A percentile compares a stretch with the other conserved stretches of the same genome.
phyloP scores from a whole-genome alignment of 2,113 vertebrate genomes.

The Anhinga rufa region DNA sequence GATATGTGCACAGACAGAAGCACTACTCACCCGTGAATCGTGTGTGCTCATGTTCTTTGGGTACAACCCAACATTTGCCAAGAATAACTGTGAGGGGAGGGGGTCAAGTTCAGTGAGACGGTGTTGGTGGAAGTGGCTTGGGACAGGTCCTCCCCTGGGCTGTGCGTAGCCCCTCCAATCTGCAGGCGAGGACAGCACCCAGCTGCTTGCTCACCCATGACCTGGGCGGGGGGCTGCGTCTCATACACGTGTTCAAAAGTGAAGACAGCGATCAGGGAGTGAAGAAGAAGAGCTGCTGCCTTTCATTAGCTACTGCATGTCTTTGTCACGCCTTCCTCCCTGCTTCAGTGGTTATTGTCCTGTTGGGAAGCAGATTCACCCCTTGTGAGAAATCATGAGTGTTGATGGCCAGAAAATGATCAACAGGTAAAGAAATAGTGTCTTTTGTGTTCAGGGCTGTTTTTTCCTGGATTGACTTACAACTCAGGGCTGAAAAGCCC shows the following conservation, averaged over 20 bases:
- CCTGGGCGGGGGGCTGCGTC: not conserved
- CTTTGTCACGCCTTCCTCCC: not conserved
- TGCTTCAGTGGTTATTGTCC: not conserved
- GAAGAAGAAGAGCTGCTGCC: not conserved
- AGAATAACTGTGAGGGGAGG: not conserved
- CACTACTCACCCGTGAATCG: fast-evolving
- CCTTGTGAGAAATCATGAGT: not conserved
- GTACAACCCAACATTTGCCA: not conserved
- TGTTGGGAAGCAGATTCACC: not conserved
- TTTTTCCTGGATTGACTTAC: not conserved
- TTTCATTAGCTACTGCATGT: not conserved
- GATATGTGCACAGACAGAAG: fast-evolving
- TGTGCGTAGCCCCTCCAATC: not conserved
- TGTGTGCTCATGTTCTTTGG: not conserved
- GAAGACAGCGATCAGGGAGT: not conserved
- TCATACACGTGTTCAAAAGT: not conserved
- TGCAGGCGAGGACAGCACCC: not conserved
- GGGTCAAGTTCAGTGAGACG: not conserved
- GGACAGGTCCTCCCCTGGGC: not conserved
- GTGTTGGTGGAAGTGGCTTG: not conserved
- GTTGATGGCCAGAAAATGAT: not conserved
- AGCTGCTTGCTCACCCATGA: not conserved
- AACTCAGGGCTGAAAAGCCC: not conserved
- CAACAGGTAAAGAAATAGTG: not conserved
- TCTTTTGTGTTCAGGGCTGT: not conserved